A percentile compares a stretch with the other conserved stretches of the same genome.
Conservation (phyloP, 2,888 invertebrate species). For the Dynastes maya region DNA sequence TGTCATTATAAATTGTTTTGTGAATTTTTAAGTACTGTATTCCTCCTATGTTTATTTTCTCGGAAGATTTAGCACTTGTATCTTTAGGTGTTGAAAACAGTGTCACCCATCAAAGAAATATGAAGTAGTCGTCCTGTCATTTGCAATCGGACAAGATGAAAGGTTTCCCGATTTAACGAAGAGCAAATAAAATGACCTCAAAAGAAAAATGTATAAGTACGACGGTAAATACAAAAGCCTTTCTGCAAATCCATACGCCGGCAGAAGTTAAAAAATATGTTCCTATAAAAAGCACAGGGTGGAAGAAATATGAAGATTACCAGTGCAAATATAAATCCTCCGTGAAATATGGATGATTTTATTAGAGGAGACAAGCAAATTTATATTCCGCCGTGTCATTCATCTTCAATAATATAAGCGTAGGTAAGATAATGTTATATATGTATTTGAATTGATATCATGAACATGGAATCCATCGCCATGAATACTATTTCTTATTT, state of each 20-base stretch:
- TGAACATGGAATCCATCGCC: neutral
- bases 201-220: constrained; percentile 29
- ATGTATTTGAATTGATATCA: no score
- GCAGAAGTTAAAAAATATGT: constrained; percentile 19
- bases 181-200: constrained; percentile 8
- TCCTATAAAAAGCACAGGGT: neutral
- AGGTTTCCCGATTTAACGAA: constrained; percentile 13
- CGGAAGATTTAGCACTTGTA: neutral
- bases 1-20: no score
- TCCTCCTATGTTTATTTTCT: neutral
- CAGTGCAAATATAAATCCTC: neutral
- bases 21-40: neutral
- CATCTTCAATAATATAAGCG: neutral
- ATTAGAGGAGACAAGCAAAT: constrained; percentile 16
- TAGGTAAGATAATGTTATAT: neutral
- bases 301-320: neutral
- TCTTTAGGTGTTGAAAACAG: neutral
- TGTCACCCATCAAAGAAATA: neutral
- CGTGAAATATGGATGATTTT: constrained; percentile 29
- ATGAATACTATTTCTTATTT: no score
- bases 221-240: constrained; percentile 14
- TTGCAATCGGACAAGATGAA: constrained; percentile 14
- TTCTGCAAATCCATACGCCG: constrained; percentile 12
- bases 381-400: constrained; percentile 14
- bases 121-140: neutral